Base-by-base conservation (phyloP, 2,888 invertebrate species). In the Lycaena phlaeas region DNA sequence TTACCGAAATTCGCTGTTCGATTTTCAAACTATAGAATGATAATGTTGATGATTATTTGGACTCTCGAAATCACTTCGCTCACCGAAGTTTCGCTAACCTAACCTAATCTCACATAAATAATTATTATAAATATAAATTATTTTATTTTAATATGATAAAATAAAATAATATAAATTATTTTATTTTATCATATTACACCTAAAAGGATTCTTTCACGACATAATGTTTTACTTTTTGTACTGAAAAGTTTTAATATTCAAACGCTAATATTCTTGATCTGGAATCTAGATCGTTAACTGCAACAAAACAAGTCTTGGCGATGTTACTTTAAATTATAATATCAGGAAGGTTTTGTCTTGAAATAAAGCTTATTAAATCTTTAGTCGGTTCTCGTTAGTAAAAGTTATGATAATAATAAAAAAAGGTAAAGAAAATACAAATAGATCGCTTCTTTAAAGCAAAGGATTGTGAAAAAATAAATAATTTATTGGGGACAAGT, bases 401-500 rank as follows among this genome's bases (percentile, higher is more conserved):
- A 7, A 22, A 4, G 6, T n/a, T n/a, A 22, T 18, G 18, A 18
- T n/a, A n/a, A n/a, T 30, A 14, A 30, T 15, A 14, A 12, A 4
- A n/a, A 3, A 14, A 7, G 28, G 28, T 29, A 7, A 12, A 14
- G 14, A 9, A 14, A 68, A 61, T 61, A 58, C 57, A 56, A 60
- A 54, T 61, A 53, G 57, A 56, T 60, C 61, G 57, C 63, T 62
- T 64, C 59, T 41, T 43, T 6, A 34, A 34, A 18, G 50, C 31
- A 25, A 45, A 46, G 48, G 22, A 22, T 22, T 22, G 22, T 45
- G 64, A 52, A 64, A 64, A 72, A 75, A 81, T 82, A 81, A 81
- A 82, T 82, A 74, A 81, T 79, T 81, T 82, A 82, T 78, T 78
- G 78, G 78, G 75, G 76, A 75, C 76, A 79, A 79, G 79, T 78